Base-by-base conservation (phyloP, 1,140 invertebrate species). In the Heliconius hermathena region DNA sequence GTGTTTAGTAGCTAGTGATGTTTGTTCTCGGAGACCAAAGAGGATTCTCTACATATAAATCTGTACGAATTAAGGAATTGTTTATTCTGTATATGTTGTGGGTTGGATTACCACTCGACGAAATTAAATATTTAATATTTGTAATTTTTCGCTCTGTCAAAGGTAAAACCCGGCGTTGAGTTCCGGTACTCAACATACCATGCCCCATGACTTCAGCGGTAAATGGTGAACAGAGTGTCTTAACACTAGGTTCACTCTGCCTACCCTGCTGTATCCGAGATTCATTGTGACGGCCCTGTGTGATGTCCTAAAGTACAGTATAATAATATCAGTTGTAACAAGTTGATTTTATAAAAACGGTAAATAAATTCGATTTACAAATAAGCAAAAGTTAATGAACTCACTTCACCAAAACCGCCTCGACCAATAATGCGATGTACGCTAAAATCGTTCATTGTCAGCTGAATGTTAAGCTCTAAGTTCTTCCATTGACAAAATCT, bases 401-500 rank as follows among this genome's bases (percentile, higher is more conserved):
- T 92, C 74, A 94, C 93, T 95, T 99, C 99, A 41, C 99, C 99
- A 94, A 99, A 99, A 73, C 99, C 99, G 52, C 99, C 99, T 81
- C 99, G 96, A 11, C 99, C 99, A 90, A 99, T 99, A 91, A 99
- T 99, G 87, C 99, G 97, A 95, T 99, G 99, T 84, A 99, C 99
- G 95, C 99, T 99, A 95, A 99, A 99, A 96, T 99, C 99, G 95
- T 99, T 99, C 99, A 99, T 99, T 87, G 99, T 99, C 94, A 99
- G 96, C 98, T 99, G 98, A 91, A 99, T 99, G 96, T 99, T 99
- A 91, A 99, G 96, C 96, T 99, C 99, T 96, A 99, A 96, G 95
- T 99, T 99, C 96, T 99, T 99, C 99, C 99, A 99, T 95, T 99
- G 99, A 95, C 99, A 99, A 96, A 99, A 99, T 88, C 99, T 97